Conservation (phyloP, 2,113 vertebrate genomes). For the Toxotes chatareus region DNA sequence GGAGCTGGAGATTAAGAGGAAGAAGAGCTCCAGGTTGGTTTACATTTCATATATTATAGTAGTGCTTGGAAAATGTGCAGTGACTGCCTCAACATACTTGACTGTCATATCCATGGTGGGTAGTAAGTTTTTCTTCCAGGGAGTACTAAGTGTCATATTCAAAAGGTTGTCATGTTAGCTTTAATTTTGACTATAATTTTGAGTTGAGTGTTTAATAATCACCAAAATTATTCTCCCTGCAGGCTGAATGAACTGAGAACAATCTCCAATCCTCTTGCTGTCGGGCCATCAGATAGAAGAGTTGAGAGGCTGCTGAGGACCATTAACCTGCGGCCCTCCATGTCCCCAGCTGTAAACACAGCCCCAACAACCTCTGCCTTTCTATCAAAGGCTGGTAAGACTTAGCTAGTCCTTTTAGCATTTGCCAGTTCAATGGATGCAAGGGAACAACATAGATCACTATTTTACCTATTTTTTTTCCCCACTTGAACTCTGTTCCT, state of each 20-base stretch:
- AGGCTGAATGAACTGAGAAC: conserved; percentile 82
- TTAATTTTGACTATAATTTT: background rate
- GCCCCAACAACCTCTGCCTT: conserved; percentile 56
- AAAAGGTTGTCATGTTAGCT: background rate
- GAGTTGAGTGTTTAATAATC: background rate
- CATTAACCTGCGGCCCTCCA: conserved; percentile 77
- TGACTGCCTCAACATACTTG: no score
- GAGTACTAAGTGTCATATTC: background rate
- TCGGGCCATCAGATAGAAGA: conserved; percentile 83
- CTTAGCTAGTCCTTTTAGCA: background rate
- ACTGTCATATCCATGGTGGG: no score
- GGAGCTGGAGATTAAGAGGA: conserved; percentile 72
- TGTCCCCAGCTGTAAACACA: conserved; percentile 61
- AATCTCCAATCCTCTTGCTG: conserved; percentile 86
- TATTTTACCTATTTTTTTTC: background rate
- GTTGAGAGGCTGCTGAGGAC: conserved; percentile 85
- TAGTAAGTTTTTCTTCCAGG: no score
- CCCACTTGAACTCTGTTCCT: background rate
- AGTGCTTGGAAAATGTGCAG: background rate
- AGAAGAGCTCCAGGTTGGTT: conserved; percentile 78
- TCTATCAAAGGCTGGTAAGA: conserved; percentile 86
- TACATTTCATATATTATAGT: background rate
- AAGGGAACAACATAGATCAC: background rate
- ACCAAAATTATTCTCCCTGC: conserved; percentile 19
- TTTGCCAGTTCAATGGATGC: background rate